Percentiles rank a stretch among this genome's conserved stretches.
phyloP scores from a whole-genome alignment of 2,113 vertebrate genomes.

The Microcebus griseorufus region DNA sequence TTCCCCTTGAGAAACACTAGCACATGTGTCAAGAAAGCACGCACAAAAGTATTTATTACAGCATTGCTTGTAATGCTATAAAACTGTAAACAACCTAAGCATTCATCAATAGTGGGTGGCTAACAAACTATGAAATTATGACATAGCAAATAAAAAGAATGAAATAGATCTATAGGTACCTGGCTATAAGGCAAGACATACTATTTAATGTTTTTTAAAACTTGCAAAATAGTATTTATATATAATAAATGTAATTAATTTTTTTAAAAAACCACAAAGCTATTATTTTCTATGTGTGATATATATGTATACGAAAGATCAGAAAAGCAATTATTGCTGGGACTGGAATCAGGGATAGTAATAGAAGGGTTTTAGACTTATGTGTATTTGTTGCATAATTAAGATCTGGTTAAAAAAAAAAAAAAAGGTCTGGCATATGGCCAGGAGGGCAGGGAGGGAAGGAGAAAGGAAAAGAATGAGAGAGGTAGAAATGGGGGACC shows the following conservation, averaged over 20 bases:
- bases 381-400: background rate
- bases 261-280: background rate
- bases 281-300: background rate
- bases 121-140: conserved; percentile 16
- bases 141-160: conserved; percentile 27
- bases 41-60: background rate
- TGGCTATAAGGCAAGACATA: background rate
- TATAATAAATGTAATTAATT: background rate
- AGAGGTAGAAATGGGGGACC: background rate
- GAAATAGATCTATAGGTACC: background rate
- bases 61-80: background rate
- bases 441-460: background rate
- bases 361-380: background rate
- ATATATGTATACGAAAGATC: background rate
- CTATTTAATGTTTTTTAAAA: background rate
- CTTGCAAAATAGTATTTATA: background rate
- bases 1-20: background rate
- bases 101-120: background rate
- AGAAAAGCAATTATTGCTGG: conserved; percentile 15
- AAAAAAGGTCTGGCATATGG: background rate
- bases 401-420: background rate
- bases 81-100: background rate
- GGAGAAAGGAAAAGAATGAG: background rate
- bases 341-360: background rate
- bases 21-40: background rate